Conservation (phyloP, 1,140 invertebrate genomes). For the Elysia chlorotica region DNA sequence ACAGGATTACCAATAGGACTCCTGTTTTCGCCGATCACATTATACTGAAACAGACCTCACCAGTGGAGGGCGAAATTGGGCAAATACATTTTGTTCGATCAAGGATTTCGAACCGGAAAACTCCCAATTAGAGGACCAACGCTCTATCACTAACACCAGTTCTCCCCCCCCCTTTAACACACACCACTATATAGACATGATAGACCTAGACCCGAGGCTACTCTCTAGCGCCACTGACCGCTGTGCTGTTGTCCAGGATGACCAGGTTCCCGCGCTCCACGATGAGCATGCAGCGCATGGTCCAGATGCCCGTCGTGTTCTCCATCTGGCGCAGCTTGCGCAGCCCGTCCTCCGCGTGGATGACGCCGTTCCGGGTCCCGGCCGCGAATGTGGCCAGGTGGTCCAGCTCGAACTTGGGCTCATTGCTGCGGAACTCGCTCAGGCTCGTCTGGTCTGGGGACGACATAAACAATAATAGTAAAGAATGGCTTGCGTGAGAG, state of each 20-base stretch:
- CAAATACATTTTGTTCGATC: not conserved
- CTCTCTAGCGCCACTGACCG: slow-evolving; percentile 69
- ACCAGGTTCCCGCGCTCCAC: slow-evolving; percentile 86
- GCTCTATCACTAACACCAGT: not conserved
- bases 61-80: not conserved
- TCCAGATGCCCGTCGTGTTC: slow-evolving; percentile 98
- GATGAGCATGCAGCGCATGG: slow-evolving; percentile 94
- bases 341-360: slow-evolving; percentile 82
- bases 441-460: slow-evolving; percentile 45
- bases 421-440: slow-evolving; percentile 32
- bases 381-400: slow-evolving; percentile 99
- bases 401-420: slow-evolving; percentile 70
- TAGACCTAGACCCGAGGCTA: not conserved
- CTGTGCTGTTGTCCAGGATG: slow-evolving; percentile 95
- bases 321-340: slow-evolving; percentile 91
- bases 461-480: no score
- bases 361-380: slow-evolving; percentile 68
- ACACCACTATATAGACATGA: not conserved
- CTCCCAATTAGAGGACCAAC: not conserved
- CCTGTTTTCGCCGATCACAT: no score
- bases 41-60: not conserved
- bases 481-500: no score
- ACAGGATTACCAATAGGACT: no score
- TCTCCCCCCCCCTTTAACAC: not conserved
- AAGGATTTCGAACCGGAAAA: no score